Evolutionary conservation across 1,140 invertebrate species (phyloP), one percentile per base, ranked within the genome.

Genomic region (Leptinotarsa defecta): DNA sequence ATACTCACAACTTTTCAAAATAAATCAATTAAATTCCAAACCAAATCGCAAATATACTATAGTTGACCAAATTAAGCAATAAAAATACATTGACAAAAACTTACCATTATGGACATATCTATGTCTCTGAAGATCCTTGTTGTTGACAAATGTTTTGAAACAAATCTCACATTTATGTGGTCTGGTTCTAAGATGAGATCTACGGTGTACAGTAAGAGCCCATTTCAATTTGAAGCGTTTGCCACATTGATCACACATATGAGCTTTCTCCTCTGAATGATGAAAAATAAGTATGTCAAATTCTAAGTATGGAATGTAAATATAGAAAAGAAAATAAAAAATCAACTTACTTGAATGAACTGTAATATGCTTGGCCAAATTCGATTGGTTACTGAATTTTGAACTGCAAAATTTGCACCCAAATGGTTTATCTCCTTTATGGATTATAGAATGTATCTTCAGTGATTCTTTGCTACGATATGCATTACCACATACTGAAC

Each of bases 101-200:
- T 78, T 84, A 89, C 89, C 89, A 17, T 86, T 82, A 81, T 90
- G 89, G 57, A 88, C 87, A 13, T 87, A 83, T 27, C 84, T 80
- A 78, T 90, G 89, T 4, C 89, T 74, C 20, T 86, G 79, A 81
- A 90, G 85, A 81, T 90, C 89, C 81, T 89, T 89, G 57, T 84
- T 81, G 71, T 88, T 89, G 75, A 87, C 85, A 83, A 90, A 90
- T 61, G 87, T 84, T 78, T 87, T 87, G 68, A 84, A 81, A 77
- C 89, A 90, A 63, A 86, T 85, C 75, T 84, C 82, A 78, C 89
- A 90, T 70, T 84, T 79, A 82, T 87, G 85, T 13, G 86, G 81
- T 27, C 88, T 84, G 15, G 83, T 74, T 76, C 80, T 82, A 15
- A 79, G 81, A 81, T 86, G 85, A 71, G 83, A 86, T 72, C 80